These are phyloP conservation scores for Cheilosia pagana DNA, from an alignment of 2,888 invertebrate genomes.

Conservation along the genomic window DNA sequence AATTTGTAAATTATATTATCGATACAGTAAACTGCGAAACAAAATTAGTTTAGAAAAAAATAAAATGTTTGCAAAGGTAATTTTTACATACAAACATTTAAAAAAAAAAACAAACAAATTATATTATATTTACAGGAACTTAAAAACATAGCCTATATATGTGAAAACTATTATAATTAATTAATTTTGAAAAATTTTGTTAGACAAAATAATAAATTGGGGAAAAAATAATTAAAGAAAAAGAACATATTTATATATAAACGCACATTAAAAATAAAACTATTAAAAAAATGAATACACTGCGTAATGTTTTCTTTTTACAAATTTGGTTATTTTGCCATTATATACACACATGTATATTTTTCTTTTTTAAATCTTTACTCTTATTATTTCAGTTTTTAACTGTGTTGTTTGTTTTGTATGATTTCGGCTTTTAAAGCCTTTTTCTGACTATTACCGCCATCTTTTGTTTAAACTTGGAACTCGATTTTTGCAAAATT, in stretches of 20 bases:
- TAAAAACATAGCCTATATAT: conserved; percentile 54
- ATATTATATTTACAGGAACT: conserved; percentile 71
- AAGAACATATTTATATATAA: conserved; percentile 60
- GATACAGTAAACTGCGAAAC: conserved; percentile 68
- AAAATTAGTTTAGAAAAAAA: conserved; percentile 60
- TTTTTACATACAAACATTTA: conserved; percentile 63
- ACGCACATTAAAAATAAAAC: conserved; percentile 71
- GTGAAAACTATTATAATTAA: conserved; percentile 53
- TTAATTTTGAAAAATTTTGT: conserved; percentile 64
- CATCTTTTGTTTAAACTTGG: too few relatives aligned
- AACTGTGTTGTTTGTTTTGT: too few relatives aligned
- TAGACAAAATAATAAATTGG: conserved; percentile 60
- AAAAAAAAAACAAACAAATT: conserved; percentile 51
- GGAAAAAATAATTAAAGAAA: conserved; percentile 20
- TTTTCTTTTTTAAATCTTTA: neutral
- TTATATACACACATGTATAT: neutral
- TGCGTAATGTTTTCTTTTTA: conserved; percentile 60
- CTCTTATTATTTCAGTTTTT: too few relatives aligned
- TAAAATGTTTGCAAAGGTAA: conserved; percentile 52
- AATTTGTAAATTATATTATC: conserved; percentile 73
- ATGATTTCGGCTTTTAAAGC: too few relatives aligned
- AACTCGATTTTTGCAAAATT: too few relatives aligned
- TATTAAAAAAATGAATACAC: conserved; percentile 46
- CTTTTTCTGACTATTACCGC: too few relatives aligned
- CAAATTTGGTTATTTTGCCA: neutral